These are phyloP conservation scores for Beris morrisii DNA, from an alignment of 2,888 invertebrate genomes.

Conservation along the genomic window DNA sequence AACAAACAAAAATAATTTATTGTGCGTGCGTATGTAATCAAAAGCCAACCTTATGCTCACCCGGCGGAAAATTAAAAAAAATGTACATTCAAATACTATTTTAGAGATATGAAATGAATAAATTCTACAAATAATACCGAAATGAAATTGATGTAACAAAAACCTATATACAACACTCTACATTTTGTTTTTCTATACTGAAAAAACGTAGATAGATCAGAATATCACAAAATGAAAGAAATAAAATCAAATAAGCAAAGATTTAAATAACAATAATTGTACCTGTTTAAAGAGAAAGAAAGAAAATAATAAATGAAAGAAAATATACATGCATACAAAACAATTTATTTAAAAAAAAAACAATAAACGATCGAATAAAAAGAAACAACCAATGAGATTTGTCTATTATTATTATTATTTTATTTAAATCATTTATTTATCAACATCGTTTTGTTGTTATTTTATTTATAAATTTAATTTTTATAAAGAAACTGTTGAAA, in stretches of 20 bases:
- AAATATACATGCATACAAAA: constrained; percentile 25
- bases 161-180: background rate
- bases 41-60: constrained; percentile 37
- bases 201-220: background rate
- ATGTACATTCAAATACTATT: constrained; percentile 4
- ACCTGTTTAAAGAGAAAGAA: constrained; percentile 17
- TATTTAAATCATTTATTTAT: constrained; percentile 7
- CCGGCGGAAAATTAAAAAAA: constrained; percentile 5
- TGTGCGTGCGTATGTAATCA: background rate
- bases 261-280: constrained; percentile 23
- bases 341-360: constrained; percentile 35
- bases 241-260: constrained; percentile 16
- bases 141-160: background rate
- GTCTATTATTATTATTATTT: background rate
- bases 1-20: constrained; percentile 7
- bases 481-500: constrained; percentile 1
- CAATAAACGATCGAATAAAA: constrained; percentile 19
- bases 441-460: constrained; percentile 12
- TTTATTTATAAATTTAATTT: background rate
- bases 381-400: background rate
- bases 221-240: background rate
- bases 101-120: constrained; percentile 22
- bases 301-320: constrained; percentile 34
- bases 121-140: background rate
- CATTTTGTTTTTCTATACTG: background rate